Evolutionary conservation across 2,888 invertebrate genomes (phyloP), one percentile per base, ranked within the genome.

Genomic region (Pristionchus arcanus): DNA sequence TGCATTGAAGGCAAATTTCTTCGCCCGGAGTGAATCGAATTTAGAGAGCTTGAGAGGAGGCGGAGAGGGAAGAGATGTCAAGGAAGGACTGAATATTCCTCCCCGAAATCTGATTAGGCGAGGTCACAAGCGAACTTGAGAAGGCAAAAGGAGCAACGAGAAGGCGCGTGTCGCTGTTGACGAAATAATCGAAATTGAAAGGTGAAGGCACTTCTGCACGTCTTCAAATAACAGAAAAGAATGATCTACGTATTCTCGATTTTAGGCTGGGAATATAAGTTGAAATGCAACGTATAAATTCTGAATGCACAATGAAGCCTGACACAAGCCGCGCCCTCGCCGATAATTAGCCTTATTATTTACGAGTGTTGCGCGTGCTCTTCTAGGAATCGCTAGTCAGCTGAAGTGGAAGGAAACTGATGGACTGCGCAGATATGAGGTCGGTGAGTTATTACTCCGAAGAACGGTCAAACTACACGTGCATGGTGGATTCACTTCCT

Each of bases 111-210:
- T 74, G 74, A 74, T 74, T 74, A 74, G 74, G 34, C 74, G 74
- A 74, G 74, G 74, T 74, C 74, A 74, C 74, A 74, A 74, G 74
- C 74, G 74, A 74, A 74, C 74, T 74, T 74, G 74, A 74, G 74
- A 74, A 34, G 74, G 63, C 21, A n/a, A 25, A 63, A 31, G 66
- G n/a, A n/a, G n/a, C n/a, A 13, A 37, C 21, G 74, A 74, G 74
- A 37, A 74, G 74, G 21, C 7, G 74, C 63, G 63, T n/a, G 63
- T 63, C n/a, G 63, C 42, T 49, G 42, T 63, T 63, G 63, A 63
- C 63, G 63, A 63, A 63, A 63, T 63, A n/a, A 63, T 63, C 63
- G 63, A 63, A 63, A 63, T 63, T 63, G 63, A 63, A 63, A 63
- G 63, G 63, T 63, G 63, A 63, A 25, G 63, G 63, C 63, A 63